Percentiles rank a stretch among this genome's conserved stretches.
Evolutionary conservation across 2,797 vertebrate genomes (phyloP).

Genomic region (Melanotaenia parkinsoni): DNA sequence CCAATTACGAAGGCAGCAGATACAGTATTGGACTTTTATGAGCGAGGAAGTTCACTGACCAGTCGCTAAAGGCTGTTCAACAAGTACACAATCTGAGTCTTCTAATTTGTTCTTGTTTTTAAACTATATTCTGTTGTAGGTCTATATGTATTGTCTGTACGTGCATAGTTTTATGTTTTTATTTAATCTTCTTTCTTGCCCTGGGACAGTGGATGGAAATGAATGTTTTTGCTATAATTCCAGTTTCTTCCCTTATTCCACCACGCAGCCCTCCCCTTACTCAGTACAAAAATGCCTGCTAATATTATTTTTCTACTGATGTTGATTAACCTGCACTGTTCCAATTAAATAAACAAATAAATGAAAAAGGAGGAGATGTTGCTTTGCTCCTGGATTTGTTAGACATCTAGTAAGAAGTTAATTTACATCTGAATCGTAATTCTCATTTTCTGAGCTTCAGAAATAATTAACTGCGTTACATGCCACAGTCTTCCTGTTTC

Average conservation of each 20-base stretch:
- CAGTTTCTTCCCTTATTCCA: neutral
- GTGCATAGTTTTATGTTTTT: too few relatives aligned
- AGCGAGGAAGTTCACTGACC: neutral
- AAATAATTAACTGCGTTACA: neutral
- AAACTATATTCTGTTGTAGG: too few relatives aligned
- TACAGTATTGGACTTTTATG: neutral
- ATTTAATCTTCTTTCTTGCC: neutral
- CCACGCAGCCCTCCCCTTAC: neutral
- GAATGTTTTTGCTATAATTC: neutral
- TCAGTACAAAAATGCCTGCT: neutral
- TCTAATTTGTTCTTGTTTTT: neutral
- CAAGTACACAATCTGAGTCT: neutral
- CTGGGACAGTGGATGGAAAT: neutral
- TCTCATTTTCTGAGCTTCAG: neutral
- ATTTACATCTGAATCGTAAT: neutral
- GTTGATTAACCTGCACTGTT: neutral
- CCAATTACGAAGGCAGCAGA: neutral
- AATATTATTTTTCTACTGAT: neutral
- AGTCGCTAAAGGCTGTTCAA: neutral
- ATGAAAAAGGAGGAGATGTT: neutral
- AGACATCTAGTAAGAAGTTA: neutral
- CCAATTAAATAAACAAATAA: neutral
- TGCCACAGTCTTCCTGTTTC: neutral
- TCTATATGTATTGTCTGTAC: too few relatives aligned
- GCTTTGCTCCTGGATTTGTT: neutral